Conservation (phyloP, 2,797 vertebrate species). For the Oreochromis grahami region DNA sequence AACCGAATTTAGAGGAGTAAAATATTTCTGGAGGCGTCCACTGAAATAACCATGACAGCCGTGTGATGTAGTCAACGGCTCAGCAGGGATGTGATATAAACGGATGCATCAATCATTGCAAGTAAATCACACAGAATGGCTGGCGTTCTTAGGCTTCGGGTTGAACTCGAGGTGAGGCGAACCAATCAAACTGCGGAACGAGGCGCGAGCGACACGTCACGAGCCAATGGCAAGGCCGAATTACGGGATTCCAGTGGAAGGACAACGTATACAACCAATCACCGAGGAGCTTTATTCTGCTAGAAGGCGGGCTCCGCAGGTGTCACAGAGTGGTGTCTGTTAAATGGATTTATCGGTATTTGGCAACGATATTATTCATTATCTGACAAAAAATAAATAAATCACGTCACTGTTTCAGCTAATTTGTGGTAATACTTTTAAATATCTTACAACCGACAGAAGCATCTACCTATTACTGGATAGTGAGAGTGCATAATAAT, state of each 20-base stretch:
- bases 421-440: not conserved
- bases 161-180: constrained; percentile 7
- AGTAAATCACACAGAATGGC: constrained; percentile 45
- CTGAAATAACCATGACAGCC: constrained; percentile 9
- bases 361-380: not conserved
- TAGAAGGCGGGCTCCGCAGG: constrained; percentile 54
- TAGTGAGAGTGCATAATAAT: not conserved
- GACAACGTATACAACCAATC: constrained; percentile 38
- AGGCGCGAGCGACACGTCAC: not conserved
- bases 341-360: not conserved
- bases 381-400: not conserved
- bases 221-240: constrained; percentile 17
- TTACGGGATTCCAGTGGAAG: not conserved
- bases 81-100: not conserved
- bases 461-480: not conserved
- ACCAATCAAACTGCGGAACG: constrained; percentile 44
- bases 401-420: not conserved
- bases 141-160: constrained; percentile 4
- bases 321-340: constrained; percentile 35
- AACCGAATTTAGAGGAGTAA: not conserved
- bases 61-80: not conserved
- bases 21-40: not conserved
- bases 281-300: constrained; percentile 52
- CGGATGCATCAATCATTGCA: constrained; percentile 35
- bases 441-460: not conserved